phyloP scores from a whole-genome alignment of 2,797 vertebrate species.

The Morelia viridis region DNA sequence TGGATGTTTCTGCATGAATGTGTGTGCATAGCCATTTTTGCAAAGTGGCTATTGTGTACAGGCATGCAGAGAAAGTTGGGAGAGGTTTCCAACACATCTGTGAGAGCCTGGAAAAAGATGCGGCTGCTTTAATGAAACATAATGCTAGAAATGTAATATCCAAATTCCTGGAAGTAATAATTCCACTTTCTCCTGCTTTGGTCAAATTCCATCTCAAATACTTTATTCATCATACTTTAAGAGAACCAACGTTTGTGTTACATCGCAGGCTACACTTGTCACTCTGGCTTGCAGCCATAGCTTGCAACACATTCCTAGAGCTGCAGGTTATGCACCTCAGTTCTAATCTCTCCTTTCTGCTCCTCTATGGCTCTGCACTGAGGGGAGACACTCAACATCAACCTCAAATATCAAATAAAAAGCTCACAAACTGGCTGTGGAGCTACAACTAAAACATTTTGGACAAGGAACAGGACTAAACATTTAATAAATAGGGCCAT shows the following conservation, averaged over 20 bases:
- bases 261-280: background rate
- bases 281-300: background rate
- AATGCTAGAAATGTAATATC: background rate
- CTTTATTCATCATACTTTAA: background rate
- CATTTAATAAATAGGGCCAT: background rate
- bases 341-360: background rate
- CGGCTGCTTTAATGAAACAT: background rate
- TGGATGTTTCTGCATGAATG: background rate
- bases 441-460: background rate
- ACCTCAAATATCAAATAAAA: background rate
- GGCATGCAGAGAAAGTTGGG: no score
- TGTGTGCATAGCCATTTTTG: background rate
- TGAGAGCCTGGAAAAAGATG: background rate
- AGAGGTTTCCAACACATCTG: background rate
- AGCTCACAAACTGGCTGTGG: background rate
- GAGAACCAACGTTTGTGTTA: background rate
- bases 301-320: background rate
- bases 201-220: background rate
- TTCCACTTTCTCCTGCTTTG: background rate
- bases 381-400: background rate
- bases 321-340: background rate
- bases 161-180: background rate
- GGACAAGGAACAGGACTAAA: background rate
- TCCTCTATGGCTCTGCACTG: background rate
- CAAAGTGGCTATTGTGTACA: no score